These are phyloP conservation scores for Thomomys bottae DNA, from an alignment of 2,113 vertebrate genomes.

Conservation along the genomic window DNA sequence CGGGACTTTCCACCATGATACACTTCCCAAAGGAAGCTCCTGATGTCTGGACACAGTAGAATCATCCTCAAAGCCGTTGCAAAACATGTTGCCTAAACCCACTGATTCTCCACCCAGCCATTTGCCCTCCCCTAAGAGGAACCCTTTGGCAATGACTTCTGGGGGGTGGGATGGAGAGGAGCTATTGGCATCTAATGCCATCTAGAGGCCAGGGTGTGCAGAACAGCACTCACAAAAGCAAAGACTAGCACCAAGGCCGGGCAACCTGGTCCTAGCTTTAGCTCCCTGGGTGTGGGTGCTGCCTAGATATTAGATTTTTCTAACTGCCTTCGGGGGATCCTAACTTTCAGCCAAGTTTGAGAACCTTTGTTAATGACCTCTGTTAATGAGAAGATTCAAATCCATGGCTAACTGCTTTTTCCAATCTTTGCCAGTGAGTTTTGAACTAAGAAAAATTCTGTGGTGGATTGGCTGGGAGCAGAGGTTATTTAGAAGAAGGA, in stretches of 20 bases:
- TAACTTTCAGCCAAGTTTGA: background rate
- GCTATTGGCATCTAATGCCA: background rate
- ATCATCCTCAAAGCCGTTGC: background rate
- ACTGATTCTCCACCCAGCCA: background rate
- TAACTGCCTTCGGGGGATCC: background rate
- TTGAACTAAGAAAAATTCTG: background rate
- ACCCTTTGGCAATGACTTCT: background rate
- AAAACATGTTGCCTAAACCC: background rate
- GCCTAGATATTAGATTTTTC: background rate
- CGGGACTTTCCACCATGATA: constrained; percentile 22
- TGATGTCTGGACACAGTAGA: background rate
- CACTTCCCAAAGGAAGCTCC: constrained; percentile 42
- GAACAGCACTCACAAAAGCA: background rate
- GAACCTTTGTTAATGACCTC: background rate
- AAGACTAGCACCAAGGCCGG: background rate
- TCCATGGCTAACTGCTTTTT: background rate
- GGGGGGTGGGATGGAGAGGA: background rate
- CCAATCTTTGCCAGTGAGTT: background rate
- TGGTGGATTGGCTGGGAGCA: background rate
- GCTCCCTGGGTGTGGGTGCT: background rate
- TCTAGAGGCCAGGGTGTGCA: background rate
- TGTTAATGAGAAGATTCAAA: background rate
- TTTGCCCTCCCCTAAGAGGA: background rate
- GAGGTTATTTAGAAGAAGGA: background rate
- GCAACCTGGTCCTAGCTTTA: background rate